Conservation (phyloP, 2,888 invertebrate species). For the Hypercompe scribonia region DNA sequence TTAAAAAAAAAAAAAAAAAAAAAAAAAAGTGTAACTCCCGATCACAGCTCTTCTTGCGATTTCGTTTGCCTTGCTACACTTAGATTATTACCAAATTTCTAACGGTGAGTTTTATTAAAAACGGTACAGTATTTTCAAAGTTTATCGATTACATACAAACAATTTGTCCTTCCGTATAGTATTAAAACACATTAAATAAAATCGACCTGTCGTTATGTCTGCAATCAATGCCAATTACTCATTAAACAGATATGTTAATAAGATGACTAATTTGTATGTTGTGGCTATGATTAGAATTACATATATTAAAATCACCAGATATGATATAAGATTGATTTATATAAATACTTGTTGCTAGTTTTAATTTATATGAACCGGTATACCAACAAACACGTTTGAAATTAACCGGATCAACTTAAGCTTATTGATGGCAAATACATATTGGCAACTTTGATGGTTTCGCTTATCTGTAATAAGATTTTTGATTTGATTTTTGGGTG, state of each 20-base stretch:
- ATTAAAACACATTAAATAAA: neutral
- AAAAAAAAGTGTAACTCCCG: no score
- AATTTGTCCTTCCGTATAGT: no score
- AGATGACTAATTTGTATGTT: conserved; percentile 5
- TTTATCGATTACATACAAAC: neutral
- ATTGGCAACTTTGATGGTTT: neutral
- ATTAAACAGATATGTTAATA: neutral
- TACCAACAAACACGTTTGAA: neutral
- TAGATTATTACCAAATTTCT: neutral
- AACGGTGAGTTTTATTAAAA: neutral
- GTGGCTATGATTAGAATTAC: neutral
- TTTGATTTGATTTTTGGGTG: neutral
- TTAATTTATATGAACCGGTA: neutral
- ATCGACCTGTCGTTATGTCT: neutral
- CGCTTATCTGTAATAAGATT: neutral
- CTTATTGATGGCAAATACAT: neutral
- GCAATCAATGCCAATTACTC: neutral
- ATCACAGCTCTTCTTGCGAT: neutral
- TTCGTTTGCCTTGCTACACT: neutral
- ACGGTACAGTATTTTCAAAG: neutral
- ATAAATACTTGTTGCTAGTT: neutral
- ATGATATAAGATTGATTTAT: neutral
- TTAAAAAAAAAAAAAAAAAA: no score
- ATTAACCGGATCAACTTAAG: conserved; percentile 1
- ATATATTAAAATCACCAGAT: neutral